These are phyloP conservation scores for Pseudomyrmex flavicornis DNA, from an alignment of 1,140 invertebrate species.

Conservation along the genomic window DNA sequence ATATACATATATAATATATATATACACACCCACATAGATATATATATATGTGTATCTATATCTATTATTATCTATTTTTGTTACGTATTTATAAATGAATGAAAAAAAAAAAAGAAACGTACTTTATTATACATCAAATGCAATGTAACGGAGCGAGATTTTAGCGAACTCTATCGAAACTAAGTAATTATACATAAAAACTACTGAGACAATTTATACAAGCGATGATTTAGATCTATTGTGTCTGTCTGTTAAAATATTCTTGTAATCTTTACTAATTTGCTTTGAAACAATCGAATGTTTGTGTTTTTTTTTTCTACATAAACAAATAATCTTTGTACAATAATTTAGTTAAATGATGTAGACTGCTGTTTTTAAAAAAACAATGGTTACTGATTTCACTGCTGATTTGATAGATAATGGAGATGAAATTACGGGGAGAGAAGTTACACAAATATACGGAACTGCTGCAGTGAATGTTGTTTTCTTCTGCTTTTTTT, in stretches of 20 bases:
- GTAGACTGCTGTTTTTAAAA: too few relatives aligned
- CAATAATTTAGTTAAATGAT: constrained; percentile 78
- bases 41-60: constrained; percentile 71
- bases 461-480: too few relatives aligned
- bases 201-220: constrained; percentile 36
- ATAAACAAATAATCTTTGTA: constrained; percentile 75
- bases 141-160: constrained; percentile 59
- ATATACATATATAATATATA: constrained; percentile 79
- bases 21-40: constrained; percentile 74
- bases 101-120: constrained; percentile 57
- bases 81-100: constrained; percentile 78
- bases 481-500: neutral
- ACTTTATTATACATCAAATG: constrained; percentile 72
- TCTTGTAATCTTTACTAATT: constrained; percentile 58
- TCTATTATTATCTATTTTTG: constrained; percentile 80
- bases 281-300: constrained; percentile 20
- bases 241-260: constrained; percentile 48
- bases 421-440: too few relatives aligned
- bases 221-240: constrained; percentile 54
- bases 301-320: constrained; percentile 69
- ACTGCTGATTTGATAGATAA: too few relatives aligned
- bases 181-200: constrained; percentile 40
- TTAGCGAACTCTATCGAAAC: constrained; percentile 59
- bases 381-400: too few relatives aligned
- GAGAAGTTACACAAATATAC: too few relatives aligned